Evolutionary conservation across 2,797 vertebrate genomes (phyloP), one percentile per base, ranked within the genome.

Genomic region (Cuculus canorus): DNA sequence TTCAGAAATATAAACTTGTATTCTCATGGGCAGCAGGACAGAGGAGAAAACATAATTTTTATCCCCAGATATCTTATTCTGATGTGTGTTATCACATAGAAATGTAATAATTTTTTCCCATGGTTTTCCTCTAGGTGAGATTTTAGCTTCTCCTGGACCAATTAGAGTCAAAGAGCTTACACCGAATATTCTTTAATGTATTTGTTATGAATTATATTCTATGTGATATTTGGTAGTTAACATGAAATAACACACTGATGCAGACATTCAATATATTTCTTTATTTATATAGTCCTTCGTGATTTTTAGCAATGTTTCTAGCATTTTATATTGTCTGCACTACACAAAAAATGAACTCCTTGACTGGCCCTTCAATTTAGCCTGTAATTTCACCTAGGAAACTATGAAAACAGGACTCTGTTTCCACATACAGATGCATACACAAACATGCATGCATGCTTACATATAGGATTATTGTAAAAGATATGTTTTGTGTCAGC

Each of bases 191-290:
- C 35, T 78, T 92, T 69, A 69, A 80, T 77, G 43, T 73, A 81
- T 93, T 95, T 94, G 16, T 86, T 96, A 84, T 68, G 71, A 95
- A 93, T 37, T 19, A 19, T 60, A 27, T 39, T 83, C 11, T n/a
- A 27, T 27, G 7, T 19, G 9, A 23, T 65, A 39, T 45, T 21
- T 93, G 37, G 33, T 21, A 75, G 47, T 33, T 78, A 64, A 88
- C 47, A 75, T 9, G 37, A 95, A 90, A 61, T 28, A 90, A 80
- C 39, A 91, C 68, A 68, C 11, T 43, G 37, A 64, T 64, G 8
- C 47, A 80, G 92, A 41, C 6, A 61, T 35, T 78, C 11, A 33
- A 4, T 21, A 15, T 10, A 37, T 22, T 23, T 79, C 65, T 88
- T 79, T 68, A 61, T 41, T 76, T 47, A 2, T 59, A 12, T 39